These are phyloP conservation scores for Hetaerina titia DNA, from an alignment of 2,888 invertebrate genomes.

Conservation along the genomic window DNA sequence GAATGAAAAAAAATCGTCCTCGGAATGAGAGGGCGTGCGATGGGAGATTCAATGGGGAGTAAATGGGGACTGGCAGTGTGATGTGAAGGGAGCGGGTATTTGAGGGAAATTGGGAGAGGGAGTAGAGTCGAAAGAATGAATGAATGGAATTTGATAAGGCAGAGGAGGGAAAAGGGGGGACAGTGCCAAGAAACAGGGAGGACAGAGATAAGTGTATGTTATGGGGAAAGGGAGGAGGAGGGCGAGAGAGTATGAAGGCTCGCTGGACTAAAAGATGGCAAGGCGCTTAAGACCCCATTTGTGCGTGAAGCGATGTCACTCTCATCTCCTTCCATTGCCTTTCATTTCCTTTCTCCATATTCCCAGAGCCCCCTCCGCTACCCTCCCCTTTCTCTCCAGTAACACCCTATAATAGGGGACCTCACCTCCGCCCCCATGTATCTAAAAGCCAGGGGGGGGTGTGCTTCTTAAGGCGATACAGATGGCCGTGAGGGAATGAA, in stretches of 20 bases:
- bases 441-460: too few relatives aligned
- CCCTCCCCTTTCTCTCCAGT: neutral
- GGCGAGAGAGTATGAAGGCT: neutral
- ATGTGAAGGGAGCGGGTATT: neutral
- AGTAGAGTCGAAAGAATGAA: too few relatives aligned
- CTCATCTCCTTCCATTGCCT: neutral
- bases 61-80: slow-evolving; percentile 20
- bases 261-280: neutral
- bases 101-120: neutral
- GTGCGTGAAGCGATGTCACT: neutral
- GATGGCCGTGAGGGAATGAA: neutral
- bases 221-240: neutral
- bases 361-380: neutral
- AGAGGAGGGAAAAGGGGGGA: neutral
- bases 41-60: neutral
- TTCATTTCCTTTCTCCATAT: neutral
- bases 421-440: too few relatives aligned
- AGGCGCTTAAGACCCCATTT: neutral
- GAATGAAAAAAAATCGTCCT: neutral
- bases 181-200: neutral
- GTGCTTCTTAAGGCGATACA: neutral
- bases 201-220: neutral
- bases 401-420: neutral
- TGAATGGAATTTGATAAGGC: neutral
- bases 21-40: neutral